Conservation (phyloP, 2,113 vertebrate genomes). For the Poicephalus gulielmi region DNA sequence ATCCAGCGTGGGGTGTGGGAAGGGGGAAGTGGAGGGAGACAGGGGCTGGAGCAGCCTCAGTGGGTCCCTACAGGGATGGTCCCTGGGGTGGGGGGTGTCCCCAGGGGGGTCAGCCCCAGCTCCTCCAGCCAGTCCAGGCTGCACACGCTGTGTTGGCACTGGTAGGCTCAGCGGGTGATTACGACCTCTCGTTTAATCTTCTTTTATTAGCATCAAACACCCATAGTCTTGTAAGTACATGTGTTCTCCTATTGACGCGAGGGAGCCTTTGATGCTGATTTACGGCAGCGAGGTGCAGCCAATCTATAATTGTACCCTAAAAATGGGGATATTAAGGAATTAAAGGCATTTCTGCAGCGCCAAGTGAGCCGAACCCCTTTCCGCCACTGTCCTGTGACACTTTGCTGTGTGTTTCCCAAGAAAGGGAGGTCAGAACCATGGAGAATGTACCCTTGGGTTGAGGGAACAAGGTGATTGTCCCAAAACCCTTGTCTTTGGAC, state of each 20-base stretch:
- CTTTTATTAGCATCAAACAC: conserved; percentile 79
- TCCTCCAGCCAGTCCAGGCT: neutral
- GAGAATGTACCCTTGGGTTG: neutral
- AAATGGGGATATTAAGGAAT: conserved; percentile 28
- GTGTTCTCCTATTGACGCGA: conserved; percentile 67
- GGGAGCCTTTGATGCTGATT: conserved; percentile 77
- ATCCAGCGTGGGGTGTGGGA: conserved; percentile 6
- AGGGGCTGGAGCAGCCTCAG: neutral
- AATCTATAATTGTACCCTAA: conserved; percentile 69
- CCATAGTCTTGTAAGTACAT: conserved; percentile 73
- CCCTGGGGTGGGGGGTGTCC: neutral
- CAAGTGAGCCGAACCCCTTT: neutral
- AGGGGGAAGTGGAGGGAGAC: neutral
- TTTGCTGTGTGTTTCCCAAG: neutral
- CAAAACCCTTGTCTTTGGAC: neutral
- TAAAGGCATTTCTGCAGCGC: conserved; percentile 35
- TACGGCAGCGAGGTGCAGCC: conserved; percentile 66
- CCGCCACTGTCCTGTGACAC: rapidly evolving
- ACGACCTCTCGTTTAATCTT: conserved; percentile 70
- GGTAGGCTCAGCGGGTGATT: conserved; percentile 59
- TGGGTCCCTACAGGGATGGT: neutral
- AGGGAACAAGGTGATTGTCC: neutral
- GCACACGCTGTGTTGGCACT: conserved; percentile 14
- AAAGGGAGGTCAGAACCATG: neutral
- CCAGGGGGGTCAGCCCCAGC: neutral